Base-by-base conservation (phyloP, 1,140 invertebrate genomes). In the Drosophila dunni region DNA sequence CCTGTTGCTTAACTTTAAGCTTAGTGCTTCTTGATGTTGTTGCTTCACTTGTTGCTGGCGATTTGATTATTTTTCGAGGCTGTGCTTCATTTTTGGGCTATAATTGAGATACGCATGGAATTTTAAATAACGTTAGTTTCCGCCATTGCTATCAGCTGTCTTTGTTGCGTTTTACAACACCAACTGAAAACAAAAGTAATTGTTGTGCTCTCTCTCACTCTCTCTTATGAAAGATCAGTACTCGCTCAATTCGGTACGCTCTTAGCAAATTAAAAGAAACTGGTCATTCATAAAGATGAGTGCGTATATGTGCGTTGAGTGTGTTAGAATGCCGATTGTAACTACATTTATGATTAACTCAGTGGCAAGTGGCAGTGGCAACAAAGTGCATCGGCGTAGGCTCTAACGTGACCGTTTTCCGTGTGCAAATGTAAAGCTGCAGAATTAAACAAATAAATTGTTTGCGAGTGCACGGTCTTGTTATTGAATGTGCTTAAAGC, bases 11-110 rank as follows among this genome's bases (percentile, higher is more conserved):
- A 40, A 58, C 54, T 68, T 78, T 61, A 34, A 54, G 48, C 50
- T 67, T 79, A 46, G 62, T 70, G 15, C 38, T 57, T 50, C 17
- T 63, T 64, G 45, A 42, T 63, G 11, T 44, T 33, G 48, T 57
- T 38, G 61, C 38, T 53, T 17, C 4, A 88, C 76, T 70, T 74
- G 73, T 89, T 89, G 83, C 77, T 13, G 63, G 40, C 17, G 76
- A 79, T 58, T 88, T 86, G 13, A 46, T 78, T 34, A 33, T 15
- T 42, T 72, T 85, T 13, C 83, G 71, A 36, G 29, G 29, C 5
- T 71, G 66, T 15, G 69, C 7, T 42, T 88, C 84, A 75, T 68
- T 66, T 80, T 70, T 71, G 1, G 20, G 5, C 83, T 88, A 45
- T 13, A 79, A 70, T 54, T 36, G 51, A 40, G 6, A 20, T 40